Base-by-base conservation (phyloP, 2,113 vertebrate genomes). In the Oreocharis arfaki region DNA sequence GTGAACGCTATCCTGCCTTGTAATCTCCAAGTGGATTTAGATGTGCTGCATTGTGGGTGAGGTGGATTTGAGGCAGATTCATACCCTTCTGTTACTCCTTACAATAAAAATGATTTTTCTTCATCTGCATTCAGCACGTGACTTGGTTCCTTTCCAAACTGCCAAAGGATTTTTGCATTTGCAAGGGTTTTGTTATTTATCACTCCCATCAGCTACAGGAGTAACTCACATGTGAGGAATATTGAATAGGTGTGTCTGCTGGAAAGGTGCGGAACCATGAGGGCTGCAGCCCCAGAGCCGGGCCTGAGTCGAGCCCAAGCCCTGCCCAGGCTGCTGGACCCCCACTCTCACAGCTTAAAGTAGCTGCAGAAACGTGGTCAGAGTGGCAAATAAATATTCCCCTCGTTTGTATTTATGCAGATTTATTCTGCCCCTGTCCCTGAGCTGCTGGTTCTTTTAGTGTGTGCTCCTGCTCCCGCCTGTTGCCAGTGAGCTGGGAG, bases 401-500 rank as follows among this genome's bases (percentile, higher is more conserved):
- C 68, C 56, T 89, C 64, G 4, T 86, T 89, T 87, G 76, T 88
- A 63, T 87, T 84, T 93, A 94, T 94, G 96, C 86, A 95, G 83
- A 92, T 96, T 94, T 92, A 94, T 97, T 93, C 95, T 90, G 76
- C 50, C 73, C 71, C 74, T 81, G 80, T 74, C 84, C 89, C 89
- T 20, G 30, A 63, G 89, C 91, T 83, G 68, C 89, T 89, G 81
- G n/a, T 76, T 85, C 78, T 42, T 78, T 75, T 14, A 60, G 56
- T 69, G 78, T 33, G 47, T n/a, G 11, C 10, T 84, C 53, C 61
- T 41, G 82, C 73, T 80, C 28, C 44, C 0, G 21, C 41, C 46
- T 73, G 75, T 84, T 78, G 71, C 80, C 84, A 65, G 90, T 0
- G 17, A 84, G 59, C 61, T 33, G 65, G 87, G 91, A 87, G 80